Percentiles rank a stretch among this genome's conserved stretches.
These are phyloP conservation scores for Cabera pusaria DNA, from an alignment of 2,888 invertebrate species.

Conservation along the genomic window DNA sequence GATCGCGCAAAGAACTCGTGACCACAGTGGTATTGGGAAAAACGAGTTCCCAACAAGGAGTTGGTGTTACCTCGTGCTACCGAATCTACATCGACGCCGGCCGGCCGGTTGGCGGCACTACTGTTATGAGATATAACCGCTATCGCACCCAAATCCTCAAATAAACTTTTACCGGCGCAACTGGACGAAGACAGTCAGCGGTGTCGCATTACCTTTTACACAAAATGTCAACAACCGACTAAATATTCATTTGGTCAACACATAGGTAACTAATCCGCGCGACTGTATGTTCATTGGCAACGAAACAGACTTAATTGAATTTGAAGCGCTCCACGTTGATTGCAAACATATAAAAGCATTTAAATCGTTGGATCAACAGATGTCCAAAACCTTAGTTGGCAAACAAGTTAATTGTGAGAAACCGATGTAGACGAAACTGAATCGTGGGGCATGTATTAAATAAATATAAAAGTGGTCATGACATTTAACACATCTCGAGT, in stretches of 20 bases:
- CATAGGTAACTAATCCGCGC: conserved; percentile 21
- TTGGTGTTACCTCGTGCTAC: conserved; percentile 55
- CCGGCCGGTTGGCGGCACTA: conserved; percentile 55
- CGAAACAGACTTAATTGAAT: conserved; percentile 9
- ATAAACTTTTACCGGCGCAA: conserved; percentile 51
- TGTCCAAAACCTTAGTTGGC: neutral
- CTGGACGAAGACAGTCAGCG: conserved; percentile 47
- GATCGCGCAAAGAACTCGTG: conserved; percentile 66
- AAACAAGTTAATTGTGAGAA: conserved; percentile 2
- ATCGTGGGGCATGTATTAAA: no score
- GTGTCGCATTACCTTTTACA: conserved; percentile 64
- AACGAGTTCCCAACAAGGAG: conserved; percentile 63
- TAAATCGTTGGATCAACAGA: neutral
- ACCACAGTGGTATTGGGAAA: conserved; percentile 65
- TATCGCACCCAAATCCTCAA: conserved; percentile 50
- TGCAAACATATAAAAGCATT: neutral
- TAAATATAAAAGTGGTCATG: no score
- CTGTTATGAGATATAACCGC: conserved; percentile 44
- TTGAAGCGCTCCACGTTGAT: neutral
- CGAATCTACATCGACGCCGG: conserved; percentile 53
- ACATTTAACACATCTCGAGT: neutral
- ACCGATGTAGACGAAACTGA: no score
- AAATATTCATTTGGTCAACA: conserved; percentile 54
- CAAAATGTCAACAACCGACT: conserved; percentile 60
- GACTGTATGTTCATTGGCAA: conserved; percentile 9